These are phyloP conservation scores for Apolygus lucorum DNA, from an alignment of 1,140 invertebrate genomes.

Conservation along the genomic window DNA sequence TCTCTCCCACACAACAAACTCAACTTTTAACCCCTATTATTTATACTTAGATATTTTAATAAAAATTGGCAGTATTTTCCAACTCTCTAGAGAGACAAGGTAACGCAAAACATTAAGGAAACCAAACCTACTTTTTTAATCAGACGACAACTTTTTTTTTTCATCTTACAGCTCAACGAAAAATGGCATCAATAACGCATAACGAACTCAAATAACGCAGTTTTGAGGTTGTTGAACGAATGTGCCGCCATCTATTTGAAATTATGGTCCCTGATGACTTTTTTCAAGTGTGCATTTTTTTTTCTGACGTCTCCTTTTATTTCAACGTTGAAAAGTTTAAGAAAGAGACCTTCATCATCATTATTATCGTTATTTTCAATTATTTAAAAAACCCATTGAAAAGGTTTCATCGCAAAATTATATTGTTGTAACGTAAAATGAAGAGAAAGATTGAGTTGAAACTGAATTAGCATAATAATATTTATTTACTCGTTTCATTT, in stretches of 20 bases:
- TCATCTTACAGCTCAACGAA: not conserved
- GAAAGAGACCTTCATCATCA: too few relatives aligned
- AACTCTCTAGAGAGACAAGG: not conserved
- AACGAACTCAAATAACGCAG: not conserved
- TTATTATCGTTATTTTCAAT: not conserved
- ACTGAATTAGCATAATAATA: too few relatives aligned
- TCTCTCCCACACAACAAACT: too few relatives aligned
- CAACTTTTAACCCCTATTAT: conserved; percentile 25
- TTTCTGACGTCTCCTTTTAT: not conserved
- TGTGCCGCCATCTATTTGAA: conserved; percentile 7
- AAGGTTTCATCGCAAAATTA: not conserved
- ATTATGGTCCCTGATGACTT: conserved; percentile 12
- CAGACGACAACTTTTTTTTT: not conserved
- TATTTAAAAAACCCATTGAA: not conserved
- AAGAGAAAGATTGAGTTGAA: too few relatives aligned
- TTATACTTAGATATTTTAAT: too few relatives aligned
- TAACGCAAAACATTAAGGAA: not conserved
- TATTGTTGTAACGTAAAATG: too few relatives aligned
- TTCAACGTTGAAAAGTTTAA: not conserved
- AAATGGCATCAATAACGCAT: not conserved
- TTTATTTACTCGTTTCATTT: not conserved
- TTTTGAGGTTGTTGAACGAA: not conserved
- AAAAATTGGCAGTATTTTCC: not conserved
- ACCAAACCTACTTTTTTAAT: not conserved
- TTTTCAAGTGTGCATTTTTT: conserved; percentile 2